phyloP scores from a whole-genome alignment of 2,113 vertebrate species.

The Redunca redunca region DNA sequence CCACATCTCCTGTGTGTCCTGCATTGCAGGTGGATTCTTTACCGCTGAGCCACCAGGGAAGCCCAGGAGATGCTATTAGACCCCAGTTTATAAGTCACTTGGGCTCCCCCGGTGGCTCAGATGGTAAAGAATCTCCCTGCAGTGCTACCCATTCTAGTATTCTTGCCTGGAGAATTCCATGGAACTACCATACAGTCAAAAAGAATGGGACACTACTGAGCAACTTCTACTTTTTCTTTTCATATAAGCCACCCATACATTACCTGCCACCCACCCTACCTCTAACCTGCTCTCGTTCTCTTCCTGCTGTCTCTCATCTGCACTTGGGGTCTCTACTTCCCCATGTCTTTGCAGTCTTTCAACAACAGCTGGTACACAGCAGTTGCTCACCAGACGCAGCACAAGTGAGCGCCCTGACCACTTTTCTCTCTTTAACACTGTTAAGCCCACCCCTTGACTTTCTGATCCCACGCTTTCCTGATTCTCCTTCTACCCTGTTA shows the following conservation, averaged over 20 bases:
- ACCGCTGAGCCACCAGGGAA: background rate
- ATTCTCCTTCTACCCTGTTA: background rate
- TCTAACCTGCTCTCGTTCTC: background rate
- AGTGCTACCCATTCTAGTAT: background rate
- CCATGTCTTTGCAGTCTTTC: background rate
- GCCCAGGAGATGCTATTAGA: background rate
- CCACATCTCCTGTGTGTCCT: background rate
- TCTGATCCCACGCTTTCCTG: background rate
- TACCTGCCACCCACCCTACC: background rate
- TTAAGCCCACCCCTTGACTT: background rate
- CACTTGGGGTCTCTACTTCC: background rate
- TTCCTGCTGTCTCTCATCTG: background rate
- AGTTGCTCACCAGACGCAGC: background rate
- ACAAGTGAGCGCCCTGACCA: background rate
- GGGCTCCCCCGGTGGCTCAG: background rate
- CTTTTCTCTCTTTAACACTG: background rate
- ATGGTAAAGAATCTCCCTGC: background rate
- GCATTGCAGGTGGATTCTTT: background rate
- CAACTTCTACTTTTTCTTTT: background rate
- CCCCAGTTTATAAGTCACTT: background rate
- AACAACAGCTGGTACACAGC: accelerated
- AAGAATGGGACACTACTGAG: background rate
- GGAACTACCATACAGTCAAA: background rate
- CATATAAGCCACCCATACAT: background rate
- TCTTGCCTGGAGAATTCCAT: background rate